phyloP scores from a whole-genome alignment of 1,140 invertebrate species.

The Drosophila aff. region DNA sequence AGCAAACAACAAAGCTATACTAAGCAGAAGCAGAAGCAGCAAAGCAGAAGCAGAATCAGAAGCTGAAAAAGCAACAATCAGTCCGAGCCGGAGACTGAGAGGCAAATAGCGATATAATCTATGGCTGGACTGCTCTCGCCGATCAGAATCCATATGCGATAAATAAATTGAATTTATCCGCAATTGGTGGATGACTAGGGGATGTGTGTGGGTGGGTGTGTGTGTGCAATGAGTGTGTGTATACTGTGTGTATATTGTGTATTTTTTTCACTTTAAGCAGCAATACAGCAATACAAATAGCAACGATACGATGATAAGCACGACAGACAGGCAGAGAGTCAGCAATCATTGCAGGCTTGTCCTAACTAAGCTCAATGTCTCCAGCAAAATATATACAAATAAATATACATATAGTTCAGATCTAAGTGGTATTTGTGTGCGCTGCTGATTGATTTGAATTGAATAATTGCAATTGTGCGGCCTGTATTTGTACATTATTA shows the following conservation, averaged over 20 bases:
- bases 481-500: slow-evolving; percentile 33
- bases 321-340: slow-evolving; percentile 26
- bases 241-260: neutral
- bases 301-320: slow-evolving; percentile 46
- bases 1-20: slow-evolving; percentile 54
- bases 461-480: slow-evolving; percentile 82
- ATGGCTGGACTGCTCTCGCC: slow-evolving; percentile 40
- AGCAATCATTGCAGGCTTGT: slow-evolving; percentile 72
- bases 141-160: slow-evolving; percentile 83
- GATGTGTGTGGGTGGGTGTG: slow-evolving; percentile 11
- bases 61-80: slow-evolving; percentile 62
- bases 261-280: slow-evolving; percentile 68
- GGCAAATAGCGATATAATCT: slow-evolving; percentile 7
- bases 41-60: neutral
- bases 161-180: slow-evolving; percentile 85
- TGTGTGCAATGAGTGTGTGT: slow-evolving; percentile 14
- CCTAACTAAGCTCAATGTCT: slow-evolving; percentile 82
- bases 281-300: slow-evolving; percentile 32
- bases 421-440: slow-evolving; percentile 29
- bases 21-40: slow-evolving; percentile 25
- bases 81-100: slow-evolving; percentile 36
- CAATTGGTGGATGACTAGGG: slow-evolving; percentile 73
- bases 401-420: neutral
- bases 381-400: slow-evolving; percentile 20
- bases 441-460: slow-evolving; percentile 84